These are phyloP conservation scores for Erebia palarica DNA, from an alignment of 2,888 invertebrate species.

Conservation along the genomic window DNA sequence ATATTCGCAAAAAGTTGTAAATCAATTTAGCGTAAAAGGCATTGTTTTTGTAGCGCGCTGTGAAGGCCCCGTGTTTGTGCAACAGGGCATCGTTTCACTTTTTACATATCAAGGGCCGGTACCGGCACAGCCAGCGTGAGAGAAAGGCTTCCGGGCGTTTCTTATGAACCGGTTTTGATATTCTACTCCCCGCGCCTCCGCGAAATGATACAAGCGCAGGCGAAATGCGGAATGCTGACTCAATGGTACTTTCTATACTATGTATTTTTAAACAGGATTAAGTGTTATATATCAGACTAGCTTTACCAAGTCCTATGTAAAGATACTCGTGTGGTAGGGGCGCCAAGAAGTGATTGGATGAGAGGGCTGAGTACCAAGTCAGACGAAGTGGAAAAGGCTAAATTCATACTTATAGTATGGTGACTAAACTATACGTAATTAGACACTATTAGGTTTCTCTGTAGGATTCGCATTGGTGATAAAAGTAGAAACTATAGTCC, in stretches of 20 bases:
- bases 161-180: constrained; percentile 57
- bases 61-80: constrained; percentile 32
- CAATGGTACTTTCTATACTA: constrained; percentile 8
- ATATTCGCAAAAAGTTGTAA: constrained; percentile 10
- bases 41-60: constrained; percentile 12
- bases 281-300: too few species aligned
- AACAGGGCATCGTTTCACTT: constrained; percentile 42
- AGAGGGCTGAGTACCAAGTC: too few species aligned
- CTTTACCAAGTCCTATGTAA: too few species aligned
- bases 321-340: not conserved
- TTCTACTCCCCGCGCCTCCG: constrained; percentile 31
- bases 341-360: not conserved
- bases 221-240: constrained; percentile 23
- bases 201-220: constrained; percentile 35
- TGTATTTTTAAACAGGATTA: too few species aligned
- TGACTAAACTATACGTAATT: too few species aligned
- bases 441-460: too few species aligned
- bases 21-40: constrained; percentile 2
- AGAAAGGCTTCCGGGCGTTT: constrained; percentile 70
- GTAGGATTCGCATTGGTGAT: too few species aligned
- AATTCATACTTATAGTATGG: too few species aligned
- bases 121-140: constrained; percentile 48
- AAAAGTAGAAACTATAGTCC: too few species aligned
- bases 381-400: too few species aligned
- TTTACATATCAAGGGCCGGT: constrained; percentile 42